phyloP scores from a whole-genome alignment of 1,140 invertebrate genomes.

The Bombyx mori region DNA sequence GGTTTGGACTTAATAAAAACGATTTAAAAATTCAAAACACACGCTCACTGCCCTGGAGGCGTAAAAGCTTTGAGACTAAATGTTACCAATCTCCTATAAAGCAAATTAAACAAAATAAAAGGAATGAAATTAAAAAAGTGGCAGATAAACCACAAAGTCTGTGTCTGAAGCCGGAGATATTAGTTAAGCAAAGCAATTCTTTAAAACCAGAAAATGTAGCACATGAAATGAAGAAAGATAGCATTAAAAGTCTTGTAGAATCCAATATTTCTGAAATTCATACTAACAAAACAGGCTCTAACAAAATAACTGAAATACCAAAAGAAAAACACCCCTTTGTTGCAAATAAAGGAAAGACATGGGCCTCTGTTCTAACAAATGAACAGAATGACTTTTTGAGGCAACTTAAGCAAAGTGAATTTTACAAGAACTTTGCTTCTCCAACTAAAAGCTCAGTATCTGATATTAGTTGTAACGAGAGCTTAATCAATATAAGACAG shows the following conservation, averaged over 20 bases:
- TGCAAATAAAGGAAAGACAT: constrained; percentile 38
- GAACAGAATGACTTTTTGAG: constrained; percentile 59
- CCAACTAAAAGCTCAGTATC: constrained; percentile 43
- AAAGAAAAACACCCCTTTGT: constrained; percentile 31
- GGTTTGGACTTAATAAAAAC: constrained; percentile 50
- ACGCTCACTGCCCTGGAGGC: constrained; percentile 53
- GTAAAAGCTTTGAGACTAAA: constrained; percentile 21
- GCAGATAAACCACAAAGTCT: neutral
- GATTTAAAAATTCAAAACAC: constrained; percentile 53
- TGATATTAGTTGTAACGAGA: constrained; percentile 56
- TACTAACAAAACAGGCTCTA: neutral
- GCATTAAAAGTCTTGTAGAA: no score
- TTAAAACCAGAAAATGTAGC: no score
- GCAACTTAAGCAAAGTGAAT: constrained; percentile 57
- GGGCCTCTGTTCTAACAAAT: constrained; percentile 57
- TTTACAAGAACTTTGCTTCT: constrained; percentile 53
- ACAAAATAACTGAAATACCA: constrained; percentile 5
- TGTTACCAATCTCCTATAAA: no score
- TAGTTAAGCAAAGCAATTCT: no score
- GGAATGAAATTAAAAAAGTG: constrained; percentile 1
- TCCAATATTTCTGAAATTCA: neutral
- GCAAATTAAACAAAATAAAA: neutral
- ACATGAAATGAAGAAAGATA: no score
- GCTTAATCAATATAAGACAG: constrained; percentile 47
- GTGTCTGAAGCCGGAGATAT: no score